Evolutionary conservation across 2,888 invertebrate species (phyloP), one percentile per base, ranked within the genome.

Genomic region (Athrips mouffetella): DNA sequence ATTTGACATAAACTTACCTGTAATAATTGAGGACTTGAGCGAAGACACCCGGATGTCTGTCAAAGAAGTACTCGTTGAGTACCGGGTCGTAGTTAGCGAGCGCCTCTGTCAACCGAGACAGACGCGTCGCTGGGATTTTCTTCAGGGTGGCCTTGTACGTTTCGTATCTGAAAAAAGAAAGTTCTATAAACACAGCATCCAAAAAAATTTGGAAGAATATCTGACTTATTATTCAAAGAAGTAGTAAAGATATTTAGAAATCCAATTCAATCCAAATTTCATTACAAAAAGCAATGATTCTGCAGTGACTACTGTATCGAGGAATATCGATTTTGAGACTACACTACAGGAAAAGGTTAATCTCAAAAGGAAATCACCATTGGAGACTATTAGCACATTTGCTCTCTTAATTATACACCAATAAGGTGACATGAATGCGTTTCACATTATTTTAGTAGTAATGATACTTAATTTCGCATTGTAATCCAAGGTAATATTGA

Each of bases 61-160:
- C 99, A 89, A 99, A 99, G 92, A 99, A 99, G 91, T 98, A 99
- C 90, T 99, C 99, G 88, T 99, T 99, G 70, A 99, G 92, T 71
- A 99, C 96, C 44, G 98, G 98, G 89, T 99, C 99, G 90, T 99
- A 99, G 90, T 99, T 99, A 76, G 98, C 98, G 69, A 99, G 91
- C 40, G 98, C 98, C 87, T 99, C 99, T 54, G 97, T 98, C 60
- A 98, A 91, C 57, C 98, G 90, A 45, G 98, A 98, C 60, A 98
- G 91, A 57, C 98, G 90, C 46, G 98, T 98, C 69, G 98, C 98
- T 30, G 98, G 98, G 75, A 98, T 98, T 90, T 98, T 98, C 90
- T 98, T 98, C 70, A 98, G 89, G 55, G 98, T 98, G 57, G 96
- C 96, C 88, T 96, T 97, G 89, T 97, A 97, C 51, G 97, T 97